A percentile compares a stretch with the other conserved stretches of the same genome.
Evolutionary conservation across 2,113 vertebrate genomes (phyloP).

Genomic region (Amia ocellicauda): DNA sequence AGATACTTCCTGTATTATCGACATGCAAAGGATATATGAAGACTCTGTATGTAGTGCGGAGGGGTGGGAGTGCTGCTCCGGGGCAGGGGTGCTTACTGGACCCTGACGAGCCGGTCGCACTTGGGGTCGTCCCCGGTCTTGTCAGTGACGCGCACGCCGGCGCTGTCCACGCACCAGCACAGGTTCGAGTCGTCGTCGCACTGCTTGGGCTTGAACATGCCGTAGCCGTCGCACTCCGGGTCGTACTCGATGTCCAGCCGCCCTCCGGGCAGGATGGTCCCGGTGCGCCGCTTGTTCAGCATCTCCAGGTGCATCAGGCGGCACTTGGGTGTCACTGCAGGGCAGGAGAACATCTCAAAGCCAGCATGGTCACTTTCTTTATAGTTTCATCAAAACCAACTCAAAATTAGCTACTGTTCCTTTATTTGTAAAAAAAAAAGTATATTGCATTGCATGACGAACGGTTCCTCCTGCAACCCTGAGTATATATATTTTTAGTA

Average conservation of each 20-base stretch:
- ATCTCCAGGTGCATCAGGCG: slow-evolving; percentile 39
- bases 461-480: no score
- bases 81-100: slow-evolving; percentile 33
- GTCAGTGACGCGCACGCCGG: slow-evolving; percentile 37
- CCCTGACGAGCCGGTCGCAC: slow-evolving; percentile 30
- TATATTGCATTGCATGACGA: no score
- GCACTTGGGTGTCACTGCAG: slow-evolving; percentile 34
- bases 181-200: slow-evolving; percentile 41
- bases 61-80: no score
- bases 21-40: no score
- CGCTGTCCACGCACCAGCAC: slow-evolving; percentile 46
- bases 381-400: no score
- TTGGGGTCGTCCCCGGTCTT: slow-evolving; percentile 41
- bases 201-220: slow-evolving; percentile 41
- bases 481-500: no score
- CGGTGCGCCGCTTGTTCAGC: slow-evolving; percentile 30
- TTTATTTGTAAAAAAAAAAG: background rate
- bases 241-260: slow-evolving; percentile 36
- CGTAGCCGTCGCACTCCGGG: slow-evolving; percentile 24
- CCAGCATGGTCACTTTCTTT: no score
- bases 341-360: no score
- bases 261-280: slow-evolving; percentile 11
- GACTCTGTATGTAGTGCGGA: no score
- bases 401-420: background rate
- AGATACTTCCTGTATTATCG: no score